Conservation (phyloP, 1,140 invertebrate genomes). For the Chironomus striatipennis region DNA sequence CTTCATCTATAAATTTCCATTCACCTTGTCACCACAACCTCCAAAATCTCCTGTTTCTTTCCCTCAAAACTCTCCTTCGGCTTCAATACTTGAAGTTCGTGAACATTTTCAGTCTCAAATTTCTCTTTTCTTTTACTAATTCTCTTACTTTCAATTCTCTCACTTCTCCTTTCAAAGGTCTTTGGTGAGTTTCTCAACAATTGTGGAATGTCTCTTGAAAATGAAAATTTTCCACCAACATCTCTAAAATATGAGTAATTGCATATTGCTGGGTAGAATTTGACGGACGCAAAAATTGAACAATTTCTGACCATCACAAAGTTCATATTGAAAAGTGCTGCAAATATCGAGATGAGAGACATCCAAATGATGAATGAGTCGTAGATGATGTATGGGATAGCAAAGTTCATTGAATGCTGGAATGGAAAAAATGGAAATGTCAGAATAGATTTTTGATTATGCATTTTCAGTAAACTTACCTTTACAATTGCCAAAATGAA, state of each 20-base stretch:
- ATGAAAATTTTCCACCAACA: neutral
- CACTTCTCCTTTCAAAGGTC: neutral
- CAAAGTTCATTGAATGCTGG: neutral
- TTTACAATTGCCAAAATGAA: neutral
- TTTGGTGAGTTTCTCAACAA: neutral
- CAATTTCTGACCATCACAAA: neutral
- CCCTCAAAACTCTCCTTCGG: too few relatives aligned
- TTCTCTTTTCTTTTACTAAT: neutral
- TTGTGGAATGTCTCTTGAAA: neutral
- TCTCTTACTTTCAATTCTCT: neutral
- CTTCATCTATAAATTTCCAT: too few relatives aligned
- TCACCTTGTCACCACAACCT: too few relatives aligned
- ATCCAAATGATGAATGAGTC: neutral
- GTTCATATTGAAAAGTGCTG: neutral
- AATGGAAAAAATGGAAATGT: neutral
- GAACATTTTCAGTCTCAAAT: neutral
- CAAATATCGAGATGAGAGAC: neutral
- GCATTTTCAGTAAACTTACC: neutral
- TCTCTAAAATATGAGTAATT: neutral
- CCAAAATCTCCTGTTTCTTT: too few relatives aligned
- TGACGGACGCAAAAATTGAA: neutral
- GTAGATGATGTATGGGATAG: neutral
- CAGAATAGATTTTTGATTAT: too few relatives aligned
- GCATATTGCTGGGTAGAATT: slow-evolving; percentile 1
- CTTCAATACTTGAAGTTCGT: neutral